A percentile compares a stretch with the other conserved stretches of the same genome.
These are phyloP conservation scores for Crocidura indochinensis DNA, from an alignment of 2,797 vertebrate genomes.

Conservation along the genomic window DNA sequence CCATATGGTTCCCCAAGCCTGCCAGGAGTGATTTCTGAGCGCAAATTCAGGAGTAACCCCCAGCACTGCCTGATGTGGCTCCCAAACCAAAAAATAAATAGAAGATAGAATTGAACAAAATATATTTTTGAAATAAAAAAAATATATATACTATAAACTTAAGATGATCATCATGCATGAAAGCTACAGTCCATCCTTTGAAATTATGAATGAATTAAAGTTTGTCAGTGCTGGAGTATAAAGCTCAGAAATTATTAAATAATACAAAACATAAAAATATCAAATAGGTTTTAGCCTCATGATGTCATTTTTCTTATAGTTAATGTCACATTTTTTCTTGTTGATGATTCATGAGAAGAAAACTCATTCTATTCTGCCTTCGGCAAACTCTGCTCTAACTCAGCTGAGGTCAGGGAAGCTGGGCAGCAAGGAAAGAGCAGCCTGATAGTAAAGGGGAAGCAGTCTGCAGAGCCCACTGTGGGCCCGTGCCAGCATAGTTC, in stretches of 20 bases:
- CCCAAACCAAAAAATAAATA: no score
- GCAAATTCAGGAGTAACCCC: no score
- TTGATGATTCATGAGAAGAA: background rate
- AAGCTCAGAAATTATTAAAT: constrained; percentile 49
- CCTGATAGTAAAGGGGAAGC: background rate
- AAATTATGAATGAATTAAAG: constrained; percentile 21
- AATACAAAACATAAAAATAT: background rate
- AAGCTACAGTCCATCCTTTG: background rate
- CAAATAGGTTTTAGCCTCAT: background rate
- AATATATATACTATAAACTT: background rate
- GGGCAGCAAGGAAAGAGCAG: background rate
- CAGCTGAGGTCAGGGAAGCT: background rate
- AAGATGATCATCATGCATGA: background rate
- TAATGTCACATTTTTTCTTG: background rate
- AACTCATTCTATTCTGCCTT: background rate
- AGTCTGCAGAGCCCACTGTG: background rate
- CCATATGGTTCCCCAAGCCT: no score
- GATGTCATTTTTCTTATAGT: background rate
- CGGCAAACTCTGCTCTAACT: background rate
- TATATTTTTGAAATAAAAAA: background rate
- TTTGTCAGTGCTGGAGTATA: background rate
- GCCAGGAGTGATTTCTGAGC: no score
- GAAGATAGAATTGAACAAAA: constrained; percentile 19
- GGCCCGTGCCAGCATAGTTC: background rate
- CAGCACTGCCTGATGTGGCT: no score